phyloP scores from a whole-genome alignment of 2,797 vertebrate species.

The Carcharodon carcharias region DNA sequence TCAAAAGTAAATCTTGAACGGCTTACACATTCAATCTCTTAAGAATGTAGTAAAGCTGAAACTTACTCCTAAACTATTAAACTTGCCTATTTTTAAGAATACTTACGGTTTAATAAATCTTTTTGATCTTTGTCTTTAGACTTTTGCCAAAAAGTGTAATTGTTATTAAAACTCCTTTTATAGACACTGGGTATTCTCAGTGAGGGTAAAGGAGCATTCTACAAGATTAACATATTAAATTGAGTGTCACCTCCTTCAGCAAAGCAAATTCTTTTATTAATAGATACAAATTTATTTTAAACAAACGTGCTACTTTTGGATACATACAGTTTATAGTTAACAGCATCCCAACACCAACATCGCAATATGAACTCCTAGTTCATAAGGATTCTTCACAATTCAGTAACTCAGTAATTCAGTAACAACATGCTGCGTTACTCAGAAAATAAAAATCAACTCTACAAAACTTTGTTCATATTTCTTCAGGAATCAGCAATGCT shows the following conservation, averaged over 20 bases:
- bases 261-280: neutral
- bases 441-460: neutral
- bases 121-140: conserved; percentile 9
- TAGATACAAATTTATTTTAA: neutral
- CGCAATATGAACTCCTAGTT: neutral
- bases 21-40: neutral
- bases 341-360: neutral
- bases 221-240: neutral
- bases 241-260: neutral
- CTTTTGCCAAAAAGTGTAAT: neutral
- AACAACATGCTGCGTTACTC: neutral
- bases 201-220: neutral
- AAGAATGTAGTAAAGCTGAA: neutral
- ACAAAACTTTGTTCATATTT: neutral
- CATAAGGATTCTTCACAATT: neutral
- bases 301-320: neutral
- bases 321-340: neutral
- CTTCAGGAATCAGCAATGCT: neutral
- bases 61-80: neutral
- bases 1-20: neutral
- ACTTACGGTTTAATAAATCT: neutral
- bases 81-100: neutral
- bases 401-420: neutral
- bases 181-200: neutral
- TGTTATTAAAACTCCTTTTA: conserved; percentile 17